These are phyloP conservation scores for Myiagra hebetior DNA, from an alignment of 2,113 vertebrate genomes.

Conservation along the genomic window DNA sequence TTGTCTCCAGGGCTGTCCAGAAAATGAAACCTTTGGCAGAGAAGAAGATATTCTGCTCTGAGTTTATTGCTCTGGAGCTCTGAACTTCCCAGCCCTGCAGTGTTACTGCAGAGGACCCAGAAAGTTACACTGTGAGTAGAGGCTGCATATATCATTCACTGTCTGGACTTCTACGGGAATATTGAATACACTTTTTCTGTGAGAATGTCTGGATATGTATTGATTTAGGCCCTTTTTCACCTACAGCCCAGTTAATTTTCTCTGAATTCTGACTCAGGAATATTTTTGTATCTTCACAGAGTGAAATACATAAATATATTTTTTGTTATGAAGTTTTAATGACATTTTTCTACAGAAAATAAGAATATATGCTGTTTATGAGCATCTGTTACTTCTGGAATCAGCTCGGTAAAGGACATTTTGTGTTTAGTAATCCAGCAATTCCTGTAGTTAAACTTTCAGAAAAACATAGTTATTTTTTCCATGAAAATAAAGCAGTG, in stretches of 20 bases:
- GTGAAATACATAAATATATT: neutral
- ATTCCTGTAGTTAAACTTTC: slow-evolving; percentile 2
- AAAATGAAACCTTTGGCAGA: neutral
- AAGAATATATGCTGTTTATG: neutral
- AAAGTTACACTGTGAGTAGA: neutral
- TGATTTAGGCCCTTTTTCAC: neutral
- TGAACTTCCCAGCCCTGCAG: neutral
- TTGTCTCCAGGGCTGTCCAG: neutral
- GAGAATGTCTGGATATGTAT: neutral
- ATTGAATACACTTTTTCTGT: neutral
- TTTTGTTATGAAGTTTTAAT: neutral
- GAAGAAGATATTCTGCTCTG: neutral
- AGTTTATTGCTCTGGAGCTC: neutral
- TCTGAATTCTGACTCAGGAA: neutral
- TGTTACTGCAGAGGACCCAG: neutral
- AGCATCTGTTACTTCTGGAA: slow-evolving; percentile 29
- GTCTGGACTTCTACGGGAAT: neutral
- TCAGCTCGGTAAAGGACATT: neutral
- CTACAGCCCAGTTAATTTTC: neutral
- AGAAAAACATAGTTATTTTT: slow-evolving; percentile 17
- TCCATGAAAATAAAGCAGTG: neutral
- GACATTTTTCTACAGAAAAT: neutral
- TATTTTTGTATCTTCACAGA: neutral
- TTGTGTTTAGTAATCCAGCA: slow-evolving; percentile 11
- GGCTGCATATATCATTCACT: neutral